phyloP scores from a whole-genome alignment of 2,797 vertebrate genomes.

The Australoheros facetus region DNA sequence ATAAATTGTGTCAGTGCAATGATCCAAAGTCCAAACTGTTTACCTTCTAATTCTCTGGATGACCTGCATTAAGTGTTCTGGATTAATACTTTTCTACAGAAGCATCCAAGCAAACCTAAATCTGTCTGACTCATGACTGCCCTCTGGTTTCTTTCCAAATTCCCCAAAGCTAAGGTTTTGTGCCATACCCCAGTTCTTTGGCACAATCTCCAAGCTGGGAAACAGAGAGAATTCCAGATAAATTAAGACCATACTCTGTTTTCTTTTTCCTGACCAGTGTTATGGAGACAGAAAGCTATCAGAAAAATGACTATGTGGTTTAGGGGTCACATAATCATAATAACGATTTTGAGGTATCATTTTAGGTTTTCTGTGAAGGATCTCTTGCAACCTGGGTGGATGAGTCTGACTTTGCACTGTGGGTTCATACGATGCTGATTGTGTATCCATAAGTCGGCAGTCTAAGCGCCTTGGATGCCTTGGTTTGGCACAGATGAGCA shows the following conservation, averaged over 20 bases:
- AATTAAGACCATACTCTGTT: conserved; percentile 74
- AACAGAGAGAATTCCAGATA: conserved; percentile 70
- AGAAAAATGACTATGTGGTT: conserved; percentile 33
- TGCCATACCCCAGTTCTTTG: conserved; percentile 63
- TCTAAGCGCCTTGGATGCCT: not conserved
- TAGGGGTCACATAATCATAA: conserved; percentile 13
- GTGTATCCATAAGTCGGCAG: not conserved
- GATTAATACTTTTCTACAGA: conserved; percentile 27
- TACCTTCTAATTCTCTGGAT: conserved; percentile 9
- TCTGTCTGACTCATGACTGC: conserved; percentile 49
- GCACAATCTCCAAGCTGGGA: conserved; percentile 56
- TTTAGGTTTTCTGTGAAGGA: conserved; percentile 4
- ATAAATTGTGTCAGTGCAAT: not conserved
- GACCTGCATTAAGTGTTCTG: conserved; percentile 19
- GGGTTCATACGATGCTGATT: conserved; percentile 9
- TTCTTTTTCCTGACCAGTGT: conserved; percentile 54
- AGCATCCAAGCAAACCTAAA: conserved; percentile 34
- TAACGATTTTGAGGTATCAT: conserved; percentile 15
- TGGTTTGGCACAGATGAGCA: conserved; percentile 27
- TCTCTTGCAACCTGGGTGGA: not conserved
- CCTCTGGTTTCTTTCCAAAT: conserved; percentile 62
- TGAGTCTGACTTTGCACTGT: conserved; percentile 5
- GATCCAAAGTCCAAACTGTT: not conserved
- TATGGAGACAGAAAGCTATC: conserved; percentile 51
- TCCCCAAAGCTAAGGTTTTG: conserved; percentile 48